These are phyloP conservation scores for Podargus strigoides DNA, from an alignment of 2,797 vertebrate genomes.

Conservation along the genomic window DNA sequence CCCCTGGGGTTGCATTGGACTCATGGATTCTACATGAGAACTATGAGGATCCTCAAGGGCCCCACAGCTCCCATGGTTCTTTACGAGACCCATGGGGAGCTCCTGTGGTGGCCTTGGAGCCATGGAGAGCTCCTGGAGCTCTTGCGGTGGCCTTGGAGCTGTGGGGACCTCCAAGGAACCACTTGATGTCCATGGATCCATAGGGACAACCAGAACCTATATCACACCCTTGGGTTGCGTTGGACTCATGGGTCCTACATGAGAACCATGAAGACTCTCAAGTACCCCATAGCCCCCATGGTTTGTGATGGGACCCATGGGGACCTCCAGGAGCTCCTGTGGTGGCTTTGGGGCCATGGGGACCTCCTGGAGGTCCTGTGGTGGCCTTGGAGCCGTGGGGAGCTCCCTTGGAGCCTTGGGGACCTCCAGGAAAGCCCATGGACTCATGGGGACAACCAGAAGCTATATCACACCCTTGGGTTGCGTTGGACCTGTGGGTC, in stretches of 20 bases:
- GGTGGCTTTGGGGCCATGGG: no score
- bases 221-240: neutral
- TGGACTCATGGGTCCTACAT: neutral
- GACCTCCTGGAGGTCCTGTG: no score
- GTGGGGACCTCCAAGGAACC: neutral
- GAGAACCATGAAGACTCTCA: no score
- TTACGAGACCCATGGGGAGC: neutral
- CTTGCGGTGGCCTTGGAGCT: no score
- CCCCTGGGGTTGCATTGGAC: no score
- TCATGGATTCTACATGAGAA: neutral
- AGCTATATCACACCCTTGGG: neutral
- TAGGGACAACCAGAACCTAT: neutral
- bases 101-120: no score
- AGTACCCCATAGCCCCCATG: neutral
- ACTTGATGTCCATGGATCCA: fast-evolving
- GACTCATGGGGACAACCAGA: neutral
- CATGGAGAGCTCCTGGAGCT: no score
- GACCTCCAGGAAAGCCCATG: no score
- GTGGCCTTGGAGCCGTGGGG: no score
- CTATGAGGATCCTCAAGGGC: neutral
- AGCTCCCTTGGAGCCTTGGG: no score
- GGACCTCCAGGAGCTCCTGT: neutral
- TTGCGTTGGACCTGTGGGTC: neutral
- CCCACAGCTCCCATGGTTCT: neutral
- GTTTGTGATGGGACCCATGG: neutral